phyloP scores from a whole-genome alignment of 2,113 vertebrate species.

The zebrafish (Danio rerio) region DNA sequence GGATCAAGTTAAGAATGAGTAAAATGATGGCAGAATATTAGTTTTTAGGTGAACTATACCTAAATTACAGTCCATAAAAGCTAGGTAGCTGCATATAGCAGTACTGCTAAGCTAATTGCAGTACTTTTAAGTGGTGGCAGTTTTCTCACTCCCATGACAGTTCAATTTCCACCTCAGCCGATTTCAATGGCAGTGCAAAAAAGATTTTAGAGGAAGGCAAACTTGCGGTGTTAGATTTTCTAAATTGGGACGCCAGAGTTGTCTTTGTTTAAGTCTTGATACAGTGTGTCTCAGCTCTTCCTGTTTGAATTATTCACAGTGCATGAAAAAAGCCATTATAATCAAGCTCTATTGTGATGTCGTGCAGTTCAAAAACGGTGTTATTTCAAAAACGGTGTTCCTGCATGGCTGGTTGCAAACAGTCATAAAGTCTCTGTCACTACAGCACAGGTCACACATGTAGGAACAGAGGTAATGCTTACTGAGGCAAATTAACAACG shows the following conservation, averaged over 20 bases:
- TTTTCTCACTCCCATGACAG: not conserved
- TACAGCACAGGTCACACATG: not conserved
- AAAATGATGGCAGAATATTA: too few species aligned
- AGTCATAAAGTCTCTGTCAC: not conserved
- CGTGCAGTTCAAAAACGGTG: not conserved
- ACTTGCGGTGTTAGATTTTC: not conserved
- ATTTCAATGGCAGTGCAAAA: not conserved
- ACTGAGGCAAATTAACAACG: constrained; percentile 37
- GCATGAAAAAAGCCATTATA: constrained; percentile 5
- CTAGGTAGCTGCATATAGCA: not conserved
- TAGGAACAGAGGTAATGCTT: constrained; percentile 27
- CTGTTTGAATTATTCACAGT: constrained; percentile 26
- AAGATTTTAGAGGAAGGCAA: not conserved
- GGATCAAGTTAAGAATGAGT: too few species aligned
- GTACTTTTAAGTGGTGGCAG: not conserved
- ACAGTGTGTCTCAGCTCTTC: constrained; percentile 6
- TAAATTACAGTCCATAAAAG: not conserved
- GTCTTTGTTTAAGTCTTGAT: not conserved
- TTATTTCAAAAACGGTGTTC: not conserved
- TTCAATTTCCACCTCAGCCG: constrained; percentile 8
- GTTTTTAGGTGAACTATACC: too few species aligned
- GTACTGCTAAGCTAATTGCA: not conserved
- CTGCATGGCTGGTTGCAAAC: constrained; percentile 12
- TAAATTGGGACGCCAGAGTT: constrained; percentile 5
- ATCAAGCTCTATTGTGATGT: constrained; percentile 31